Evolutionary conservation across 2,797 vertebrate species (phyloP).

Genomic region (Micropoecilia bifurca): DNA sequence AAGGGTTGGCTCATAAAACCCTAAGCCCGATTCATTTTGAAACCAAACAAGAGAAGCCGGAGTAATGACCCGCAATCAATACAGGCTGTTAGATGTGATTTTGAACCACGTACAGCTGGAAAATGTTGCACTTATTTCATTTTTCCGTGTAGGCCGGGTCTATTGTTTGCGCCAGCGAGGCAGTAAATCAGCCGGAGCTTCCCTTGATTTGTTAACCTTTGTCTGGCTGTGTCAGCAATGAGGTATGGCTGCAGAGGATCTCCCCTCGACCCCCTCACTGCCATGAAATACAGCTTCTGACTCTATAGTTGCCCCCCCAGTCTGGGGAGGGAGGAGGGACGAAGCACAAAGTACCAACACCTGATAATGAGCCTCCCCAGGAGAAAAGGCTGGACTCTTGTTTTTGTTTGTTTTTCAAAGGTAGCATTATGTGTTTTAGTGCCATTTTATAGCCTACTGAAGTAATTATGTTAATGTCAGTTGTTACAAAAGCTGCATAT

Average conservation of each 20-base stretch:
- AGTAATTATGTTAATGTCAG: too few relatives aligned
- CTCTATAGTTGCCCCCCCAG: constrained; percentile 40
- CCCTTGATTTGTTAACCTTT: constrained; percentile 82
- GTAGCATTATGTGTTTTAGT: too few relatives aligned
- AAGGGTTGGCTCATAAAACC: background rate
- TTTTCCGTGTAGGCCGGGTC: constrained; percentile 37
- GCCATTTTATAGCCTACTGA: too few relatives aligned
- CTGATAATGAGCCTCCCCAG: constrained; percentile 74
- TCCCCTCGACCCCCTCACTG: constrained; percentile 67
- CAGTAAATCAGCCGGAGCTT: constrained; percentile 70
- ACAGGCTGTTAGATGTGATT: constrained; percentile 31
- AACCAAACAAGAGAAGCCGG: constrained; percentile 9
- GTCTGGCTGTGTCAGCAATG: constrained; percentile 77
- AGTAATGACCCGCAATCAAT: constrained; percentile 39
- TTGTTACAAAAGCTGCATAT: too few relatives aligned
- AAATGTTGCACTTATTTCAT: constrained; percentile 37
- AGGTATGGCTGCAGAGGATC: constrained; percentile 57
- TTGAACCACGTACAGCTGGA: constrained; percentile 27
- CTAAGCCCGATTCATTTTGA: constrained; percentile 12
- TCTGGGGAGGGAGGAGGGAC: constrained; percentile 10
- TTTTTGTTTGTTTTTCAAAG: too few relatives aligned
- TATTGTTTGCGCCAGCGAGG: constrained; percentile 54
- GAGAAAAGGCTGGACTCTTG: constrained; percentile 27
- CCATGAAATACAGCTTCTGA: constrained; percentile 67
- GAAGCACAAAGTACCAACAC: constrained; percentile 19